These are phyloP conservation scores for Gobio gobio DNA, from an alignment of 2,113 vertebrate genomes.

Conservation along the genomic window DNA sequence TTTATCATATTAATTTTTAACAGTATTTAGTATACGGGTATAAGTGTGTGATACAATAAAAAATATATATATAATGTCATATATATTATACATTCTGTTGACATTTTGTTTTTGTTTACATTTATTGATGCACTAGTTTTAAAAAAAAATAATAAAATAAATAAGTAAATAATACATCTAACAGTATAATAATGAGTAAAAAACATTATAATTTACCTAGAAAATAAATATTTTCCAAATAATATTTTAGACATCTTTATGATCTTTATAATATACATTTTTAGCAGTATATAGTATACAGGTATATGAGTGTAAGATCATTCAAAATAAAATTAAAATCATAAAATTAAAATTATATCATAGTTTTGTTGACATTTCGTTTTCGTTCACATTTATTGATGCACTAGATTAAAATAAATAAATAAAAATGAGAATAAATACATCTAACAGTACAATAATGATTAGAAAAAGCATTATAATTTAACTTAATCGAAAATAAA, in stretches of 20 bases:
- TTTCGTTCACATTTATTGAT: neutral
- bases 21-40: neutral
- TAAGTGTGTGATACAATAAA: neutral
- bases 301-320: too few species aligned
- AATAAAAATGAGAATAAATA: neutral
- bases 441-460: neutral
- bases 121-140: neutral
- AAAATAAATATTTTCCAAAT: too few species aligned
- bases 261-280: too few species aligned
- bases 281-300: too few species aligned
- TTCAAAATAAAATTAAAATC: too few species aligned
- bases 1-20: neutral
- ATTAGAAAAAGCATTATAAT: neutral
- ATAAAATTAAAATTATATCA: too few species aligned
- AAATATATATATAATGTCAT: neutral
- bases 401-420: neutral
- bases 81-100: too few species aligned
- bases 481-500: neutral
- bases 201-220: too few species aligned
- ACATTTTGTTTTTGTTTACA: neutral
- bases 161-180: too few species aligned
- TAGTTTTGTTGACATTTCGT: neutral
- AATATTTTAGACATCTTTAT: too few species aligned
- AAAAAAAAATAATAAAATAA: too few species aligned
- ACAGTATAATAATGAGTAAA: too few species aligned